phyloP scores from a whole-genome alignment of 2,113 vertebrate genomes.

The Casuarius casuarius region DNA sequence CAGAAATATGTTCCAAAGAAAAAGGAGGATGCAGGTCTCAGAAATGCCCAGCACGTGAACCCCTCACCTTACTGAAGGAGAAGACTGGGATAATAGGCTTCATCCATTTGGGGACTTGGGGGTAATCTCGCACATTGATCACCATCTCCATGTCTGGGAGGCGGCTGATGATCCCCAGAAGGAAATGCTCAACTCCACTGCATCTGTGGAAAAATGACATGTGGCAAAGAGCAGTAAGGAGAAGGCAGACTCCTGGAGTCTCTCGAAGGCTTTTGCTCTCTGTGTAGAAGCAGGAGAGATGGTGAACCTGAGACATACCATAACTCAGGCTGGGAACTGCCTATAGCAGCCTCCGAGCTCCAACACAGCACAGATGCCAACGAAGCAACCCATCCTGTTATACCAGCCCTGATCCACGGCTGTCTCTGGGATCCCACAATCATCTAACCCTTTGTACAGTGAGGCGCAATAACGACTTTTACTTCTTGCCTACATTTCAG shows the following conservation, averaged over 20 bases:
- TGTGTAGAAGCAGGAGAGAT: background rate
- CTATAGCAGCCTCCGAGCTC: background rate
- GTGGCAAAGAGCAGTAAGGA: background rate
- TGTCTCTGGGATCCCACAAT: background rate
- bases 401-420: background rate
- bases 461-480: background rate
- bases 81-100: constrained; percentile 88
- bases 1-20: background rate
- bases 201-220: constrained; percentile 77
- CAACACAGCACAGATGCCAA: background rate
- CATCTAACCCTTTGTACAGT: background rate
- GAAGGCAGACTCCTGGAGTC: background rate
- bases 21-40: background rate
- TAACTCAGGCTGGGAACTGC: background rate
- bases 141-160: constrained; percentile 96
- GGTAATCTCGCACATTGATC: constrained; percentile 96
- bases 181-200: constrained; percentile 95
- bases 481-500: background rate
- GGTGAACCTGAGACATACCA: background rate
- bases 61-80: constrained; percentile 96
- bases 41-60: background rate
- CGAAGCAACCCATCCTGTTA: background rate
- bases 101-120: constrained; percentile 92
- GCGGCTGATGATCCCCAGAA: constrained; percentile 84
- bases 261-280: background rate